Conservation (phyloP, 2,888 invertebrate species). For the Invenusta paracnida region DNA sequence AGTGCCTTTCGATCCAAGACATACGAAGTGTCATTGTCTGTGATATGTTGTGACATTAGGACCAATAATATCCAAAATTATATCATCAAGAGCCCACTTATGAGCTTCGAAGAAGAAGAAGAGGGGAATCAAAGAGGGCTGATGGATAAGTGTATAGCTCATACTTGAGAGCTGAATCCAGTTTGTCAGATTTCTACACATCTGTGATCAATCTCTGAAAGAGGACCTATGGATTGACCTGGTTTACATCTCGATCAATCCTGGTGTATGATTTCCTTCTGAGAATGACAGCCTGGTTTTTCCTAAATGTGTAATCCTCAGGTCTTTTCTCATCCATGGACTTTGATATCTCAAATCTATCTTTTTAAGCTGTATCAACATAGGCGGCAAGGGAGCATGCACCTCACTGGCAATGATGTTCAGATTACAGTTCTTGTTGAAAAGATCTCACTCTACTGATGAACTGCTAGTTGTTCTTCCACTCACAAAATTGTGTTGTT, state of each 20-base stretch:
- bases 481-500: not conserved
- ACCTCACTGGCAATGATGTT: not conserved
- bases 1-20: not conserved
- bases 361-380: conserved; percentile 3
- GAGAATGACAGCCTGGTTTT: not conserved
- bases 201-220: not conserved
- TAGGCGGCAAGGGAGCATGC: not conserved
- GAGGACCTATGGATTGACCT: not conserved
- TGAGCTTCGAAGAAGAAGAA: not conserved
- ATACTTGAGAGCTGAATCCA: conserved; percentile 14
- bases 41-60: not conserved
- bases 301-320: not conserved
- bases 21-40: not conserved
- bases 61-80: not conserved
- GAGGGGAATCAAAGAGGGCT: conserved; percentile 2
- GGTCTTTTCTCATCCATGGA: conserved; percentile 3
- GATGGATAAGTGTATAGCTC: not conserved
- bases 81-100: not conserved
- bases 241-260: conserved; percentile 19
- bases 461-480: not conserved
- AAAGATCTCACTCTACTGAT: not conserved
- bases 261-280: not conserved
- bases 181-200: not conserved
- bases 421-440: not conserved
- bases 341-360: not conserved